These are phyloP conservation scores for Caenorhabditis zanzibari DNA, from an alignment of 2,888 invertebrate species.

Conservation along the genomic window DNA sequence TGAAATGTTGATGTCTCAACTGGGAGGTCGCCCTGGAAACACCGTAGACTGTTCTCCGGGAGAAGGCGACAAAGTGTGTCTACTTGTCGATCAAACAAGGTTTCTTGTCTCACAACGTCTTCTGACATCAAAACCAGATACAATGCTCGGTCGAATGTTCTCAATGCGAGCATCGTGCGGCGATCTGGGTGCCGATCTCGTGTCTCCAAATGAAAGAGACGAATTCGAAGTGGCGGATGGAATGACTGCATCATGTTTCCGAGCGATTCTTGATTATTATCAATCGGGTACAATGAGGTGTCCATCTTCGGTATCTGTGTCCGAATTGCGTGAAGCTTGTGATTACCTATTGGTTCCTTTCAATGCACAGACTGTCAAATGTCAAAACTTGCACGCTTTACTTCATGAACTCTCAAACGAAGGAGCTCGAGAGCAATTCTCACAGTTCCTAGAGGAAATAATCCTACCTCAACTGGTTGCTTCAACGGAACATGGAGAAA, in stretches of 20 bases:
- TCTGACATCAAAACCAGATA: slow-evolving; percentile 96
- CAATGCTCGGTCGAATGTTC: slow-evolving; percentile 90
- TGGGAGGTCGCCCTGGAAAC: slow-evolving; percentile 65
- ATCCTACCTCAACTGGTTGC: slow-evolving; percentile 97
- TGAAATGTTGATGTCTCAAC: slow-evolving; percentile 79
- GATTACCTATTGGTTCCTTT: slow-evolving; percentile 98
- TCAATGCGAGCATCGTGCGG: slow-evolving; percentile 88
- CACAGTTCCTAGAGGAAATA: slow-evolving; percentile 94
- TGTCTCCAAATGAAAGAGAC: slow-evolving; percentile 95
- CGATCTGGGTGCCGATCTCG: slow-evolving; percentile 86
- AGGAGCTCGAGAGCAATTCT: slow-evolving; percentile 98
- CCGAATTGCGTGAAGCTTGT: slow-evolving; percentile 96
- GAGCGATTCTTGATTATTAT: slow-evolving; percentile 89
- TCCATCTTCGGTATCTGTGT: slow-evolving; percentile 95
- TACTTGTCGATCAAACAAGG: slow-evolving; percentile 97
- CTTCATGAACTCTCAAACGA: slow-evolving; percentile 99
- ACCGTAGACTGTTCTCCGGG: slow-evolving; percentile 74
- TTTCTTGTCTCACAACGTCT: slow-evolving; percentile 95
- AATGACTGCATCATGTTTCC: slow-evolving; percentile 94
- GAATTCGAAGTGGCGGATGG: slow-evolving; percentile 96
- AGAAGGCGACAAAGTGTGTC: slow-evolving; percentile 87
- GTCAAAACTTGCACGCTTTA: slow-evolving; percentile 87
- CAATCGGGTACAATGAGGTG: slow-evolving; percentile 85
- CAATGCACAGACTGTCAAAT: slow-evolving; percentile 93
- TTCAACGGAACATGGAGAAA: slow-evolving; percentile 90